Evolutionary conservation across 2,797 vertebrate genomes (phyloP), one percentile per base, ranked within the genome.

Genomic region (Enteromius argenteus): DNA sequence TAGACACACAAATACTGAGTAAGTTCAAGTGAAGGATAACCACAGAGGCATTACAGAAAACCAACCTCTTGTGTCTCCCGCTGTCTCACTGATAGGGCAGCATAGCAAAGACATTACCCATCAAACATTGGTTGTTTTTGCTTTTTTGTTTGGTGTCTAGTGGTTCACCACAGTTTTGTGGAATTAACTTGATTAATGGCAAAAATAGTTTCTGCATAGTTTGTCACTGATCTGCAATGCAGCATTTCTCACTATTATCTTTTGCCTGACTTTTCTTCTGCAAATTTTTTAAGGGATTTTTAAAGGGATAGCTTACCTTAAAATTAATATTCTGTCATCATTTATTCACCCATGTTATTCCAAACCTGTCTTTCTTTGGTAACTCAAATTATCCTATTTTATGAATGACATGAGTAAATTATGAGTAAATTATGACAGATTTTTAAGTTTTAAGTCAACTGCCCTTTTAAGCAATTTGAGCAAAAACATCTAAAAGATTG

Each of bases 161-260:
- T 80, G 87, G 88, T 83, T 86, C 21, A 85, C 86, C 87, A 74
- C 86, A 84, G 79, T 81, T 86, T 88, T 68, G 84, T 80, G 79
- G 72, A 81, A 89, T 83, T 86, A 85, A 80, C 78, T 78, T 85
- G 84, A 86, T 83, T 86, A 88, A 87, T 75, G 82, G 74, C 80
- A 79, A 46, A 84, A 80, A 82, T 80, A 87, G 80, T 87, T 75
- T 84, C 37, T 39, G 60, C 56, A 32, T 17, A 80, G 69, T 71
- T 81, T 49, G 72, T 85, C 85, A 84, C 14, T 58, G 58, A 64
- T 37, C 74, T 73, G 78, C 69, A 68, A 62, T 60, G 72, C 42
- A 86, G 44, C 76, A 72, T 68, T 88, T 88, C 67, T 79, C 80
- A 81, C 62, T 73, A 74, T 85, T 66, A 56, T 79, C 60, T 60